phyloP scores from a whole-genome alignment of 2,113 vertebrate species.

The Paradisaea rubra region DNA sequence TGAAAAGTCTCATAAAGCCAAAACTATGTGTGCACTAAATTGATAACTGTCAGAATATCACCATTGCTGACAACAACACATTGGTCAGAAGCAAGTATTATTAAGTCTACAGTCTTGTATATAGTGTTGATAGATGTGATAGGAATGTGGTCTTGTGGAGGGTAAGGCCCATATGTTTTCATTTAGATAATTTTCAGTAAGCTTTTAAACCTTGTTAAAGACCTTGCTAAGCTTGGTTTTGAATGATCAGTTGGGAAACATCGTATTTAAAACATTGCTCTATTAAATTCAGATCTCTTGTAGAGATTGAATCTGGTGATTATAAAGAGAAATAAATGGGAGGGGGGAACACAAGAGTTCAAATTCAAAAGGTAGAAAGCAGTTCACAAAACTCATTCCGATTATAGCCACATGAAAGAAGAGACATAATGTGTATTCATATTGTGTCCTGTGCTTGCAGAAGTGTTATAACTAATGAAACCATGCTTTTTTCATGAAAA shows the following conservation, averaged over 20 bases:
- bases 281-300: background rate
- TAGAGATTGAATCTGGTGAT: background rate
- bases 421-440: background rate
- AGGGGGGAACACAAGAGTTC: background rate
- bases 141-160: background rate
- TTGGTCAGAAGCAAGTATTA: background rate
- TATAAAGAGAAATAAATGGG: background rate
- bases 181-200: conserved; percentile 23
- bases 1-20: background rate
- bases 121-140: background rate
- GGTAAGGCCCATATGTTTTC: background rate
- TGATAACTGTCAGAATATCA: background rate
- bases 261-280: background rate
- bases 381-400: background rate
- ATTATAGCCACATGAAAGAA: background rate
- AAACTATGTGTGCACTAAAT: background rate
- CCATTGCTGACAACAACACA: background rate
- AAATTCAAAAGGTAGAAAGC: background rate
- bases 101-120: background rate
- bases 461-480: background rate
- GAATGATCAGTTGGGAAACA: conserved; percentile 4
- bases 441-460: background rate
- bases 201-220: conserved; percentile 36
- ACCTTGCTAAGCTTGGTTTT: background rate
- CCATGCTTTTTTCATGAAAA: background rate